These are phyloP conservation scores for Macaria notata DNA, from an alignment of 2,888 invertebrate species.

Conservation along the genomic window DNA sequence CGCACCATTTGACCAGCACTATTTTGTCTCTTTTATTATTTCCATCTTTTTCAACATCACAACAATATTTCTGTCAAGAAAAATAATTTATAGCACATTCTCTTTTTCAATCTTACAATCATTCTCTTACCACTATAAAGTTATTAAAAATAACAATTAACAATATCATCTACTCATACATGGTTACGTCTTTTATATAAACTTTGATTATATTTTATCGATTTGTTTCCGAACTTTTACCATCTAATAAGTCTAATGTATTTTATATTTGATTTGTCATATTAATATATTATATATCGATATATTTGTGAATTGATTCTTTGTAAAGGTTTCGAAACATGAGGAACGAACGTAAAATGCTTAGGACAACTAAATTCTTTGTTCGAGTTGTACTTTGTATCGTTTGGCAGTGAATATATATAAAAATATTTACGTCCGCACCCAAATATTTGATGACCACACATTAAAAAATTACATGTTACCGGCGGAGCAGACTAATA, in stretches of 20 bases:
- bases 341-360: constrained; percentile 43
- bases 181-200: constrained; percentile 52
- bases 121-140: constrained; percentile 57
- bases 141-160: constrained; percentile 57
- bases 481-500: constrained; percentile 8
- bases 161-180: constrained; percentile 45
- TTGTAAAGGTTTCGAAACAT: constrained; percentile 48
- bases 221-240: constrained; percentile 22
- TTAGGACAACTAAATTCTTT: constrained; percentile 46
- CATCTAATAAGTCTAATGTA: constrained; percentile 13
- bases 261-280: constrained; percentile 2
- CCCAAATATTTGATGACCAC: constrained; percentile 16
- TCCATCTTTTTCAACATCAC: constrained; percentile 52
- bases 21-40: constrained; percentile 54
- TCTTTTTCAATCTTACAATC: constrained; percentile 46
- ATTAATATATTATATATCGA: constrained; percentile 2
- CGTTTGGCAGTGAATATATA: constrained; percentile 68
- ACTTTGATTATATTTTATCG: constrained; percentile 27
- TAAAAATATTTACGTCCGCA: constrained; percentile 32
- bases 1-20: constrained; percentile 68
- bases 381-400: constrained; percentile 65
- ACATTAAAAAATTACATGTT: neutral
- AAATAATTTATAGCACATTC: constrained; percentile 51
- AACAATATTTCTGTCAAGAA: constrained; percentile 60
- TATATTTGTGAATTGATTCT: constrained; percentile 2